Percentiles rank a stretch among this genome's conserved stretches.
Evolutionary conservation across 2,888 invertebrate species (phyloP).

Genomic region (Vesta saturnalis): DNA sequence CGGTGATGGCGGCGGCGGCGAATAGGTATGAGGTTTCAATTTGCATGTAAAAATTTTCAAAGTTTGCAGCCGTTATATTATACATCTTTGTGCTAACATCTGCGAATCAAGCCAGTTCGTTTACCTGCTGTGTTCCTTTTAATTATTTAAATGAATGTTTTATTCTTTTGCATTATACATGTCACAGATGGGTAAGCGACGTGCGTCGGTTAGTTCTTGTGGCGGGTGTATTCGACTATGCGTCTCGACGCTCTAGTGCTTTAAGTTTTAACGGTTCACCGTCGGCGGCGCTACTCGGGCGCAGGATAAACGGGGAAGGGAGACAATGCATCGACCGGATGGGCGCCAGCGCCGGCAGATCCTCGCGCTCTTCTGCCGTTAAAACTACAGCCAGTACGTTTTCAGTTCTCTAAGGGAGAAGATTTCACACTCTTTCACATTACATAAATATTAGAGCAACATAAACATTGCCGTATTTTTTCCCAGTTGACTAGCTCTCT

Average conservation of each 20-base stretch:
- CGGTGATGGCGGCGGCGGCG: constrained; percentile 7
- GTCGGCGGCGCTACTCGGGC: constrained; percentile 54
- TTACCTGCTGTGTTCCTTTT: constrained; percentile 60
- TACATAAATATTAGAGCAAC: constrained; percentile 34
- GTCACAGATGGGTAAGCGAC: constrained; percentile 45
- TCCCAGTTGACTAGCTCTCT: background rate
- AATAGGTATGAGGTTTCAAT: constrained; percentile 53
- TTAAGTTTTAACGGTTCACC: constrained; percentile 47
- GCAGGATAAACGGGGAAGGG: constrained; percentile 51
- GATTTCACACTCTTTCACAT: constrained; percentile 29
- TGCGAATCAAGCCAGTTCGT: constrained; percentile 58
- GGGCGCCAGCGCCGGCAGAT: constrained; percentile 38
- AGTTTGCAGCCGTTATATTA: constrained; percentile 52
- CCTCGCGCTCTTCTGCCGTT: constrained; percentile 39
- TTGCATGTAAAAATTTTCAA: constrained; percentile 57
- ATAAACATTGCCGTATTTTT: constrained; percentile 27
- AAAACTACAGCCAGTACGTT: constrained; percentile 51
- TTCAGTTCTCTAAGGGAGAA: constrained; percentile 47
- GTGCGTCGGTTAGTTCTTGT: constrained; percentile 25
- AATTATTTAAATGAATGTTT: constrained; percentile 60
- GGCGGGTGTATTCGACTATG: constrained; percentile 30
- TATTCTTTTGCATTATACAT: constrained; percentile 59
- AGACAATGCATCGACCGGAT: constrained; percentile 56
- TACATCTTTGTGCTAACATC: constrained; percentile 49
- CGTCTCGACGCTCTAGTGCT: constrained; percentile 35